phyloP scores from a whole-genome alignment of 2,113 vertebrate genomes.

The Passer montanus region DNA sequence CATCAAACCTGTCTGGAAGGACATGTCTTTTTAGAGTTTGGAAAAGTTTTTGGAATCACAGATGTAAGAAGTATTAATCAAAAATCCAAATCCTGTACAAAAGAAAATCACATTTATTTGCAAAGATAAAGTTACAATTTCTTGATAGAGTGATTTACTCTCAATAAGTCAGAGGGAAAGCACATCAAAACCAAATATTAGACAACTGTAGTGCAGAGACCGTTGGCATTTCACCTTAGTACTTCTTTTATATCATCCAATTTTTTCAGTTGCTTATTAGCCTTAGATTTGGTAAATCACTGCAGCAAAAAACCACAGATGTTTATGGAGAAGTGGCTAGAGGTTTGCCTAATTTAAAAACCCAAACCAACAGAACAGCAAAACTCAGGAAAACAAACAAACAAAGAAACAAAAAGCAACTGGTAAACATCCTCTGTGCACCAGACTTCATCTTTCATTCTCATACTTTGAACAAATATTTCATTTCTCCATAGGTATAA shows the following conservation, averaged over 20 bases:
- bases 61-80: background rate
- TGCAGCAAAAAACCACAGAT: background rate
- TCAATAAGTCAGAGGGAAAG: background rate
- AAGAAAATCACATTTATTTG: background rate
- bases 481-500: background rate
- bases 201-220: background rate
- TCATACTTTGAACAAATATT: background rate
- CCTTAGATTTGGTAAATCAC: background rate
- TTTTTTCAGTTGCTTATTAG: background rate
- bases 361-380: background rate
- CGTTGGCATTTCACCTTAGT: background rate
- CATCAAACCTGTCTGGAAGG: background rate
- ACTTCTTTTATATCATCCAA: background rate
- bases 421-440: background rate
- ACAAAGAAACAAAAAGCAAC: background rate
- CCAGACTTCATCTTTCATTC: background rate
- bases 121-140: background rate
- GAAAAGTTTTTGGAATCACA: background rate
- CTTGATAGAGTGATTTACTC: background rate
- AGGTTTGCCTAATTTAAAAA: background rate
- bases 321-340: accelerated
- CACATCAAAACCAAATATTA: accelerated
- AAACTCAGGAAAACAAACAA: background rate
- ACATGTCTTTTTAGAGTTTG: background rate
- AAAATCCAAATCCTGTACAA: background rate